These are phyloP conservation scores for Parthenolecanium corni DNA, from an alignment of 2,888 invertebrate genomes.

Conservation along the genomic window DNA sequence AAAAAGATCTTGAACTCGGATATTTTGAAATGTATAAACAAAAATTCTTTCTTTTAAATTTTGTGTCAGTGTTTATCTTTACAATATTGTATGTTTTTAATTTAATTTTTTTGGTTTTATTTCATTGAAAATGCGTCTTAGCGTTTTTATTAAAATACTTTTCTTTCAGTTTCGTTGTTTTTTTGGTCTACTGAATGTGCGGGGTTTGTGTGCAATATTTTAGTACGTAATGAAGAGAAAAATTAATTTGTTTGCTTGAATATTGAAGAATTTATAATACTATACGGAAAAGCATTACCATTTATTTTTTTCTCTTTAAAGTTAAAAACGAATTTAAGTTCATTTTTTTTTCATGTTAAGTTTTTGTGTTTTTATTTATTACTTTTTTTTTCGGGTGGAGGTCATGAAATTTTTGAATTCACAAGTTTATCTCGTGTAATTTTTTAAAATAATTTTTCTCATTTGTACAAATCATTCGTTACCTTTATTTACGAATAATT, in stretches of 20 bases:
- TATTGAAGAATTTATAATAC: background rate
- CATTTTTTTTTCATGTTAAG: too few relatives aligned
- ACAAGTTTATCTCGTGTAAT: background rate
- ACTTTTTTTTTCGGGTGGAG: background rate
- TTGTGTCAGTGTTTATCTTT: constrained; percentile 4
- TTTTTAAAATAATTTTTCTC: background rate
- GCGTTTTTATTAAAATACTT: too few relatives aligned
- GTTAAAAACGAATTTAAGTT: constrained; percentile 5
- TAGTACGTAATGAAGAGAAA: background rate
- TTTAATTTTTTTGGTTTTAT: too few relatives aligned
- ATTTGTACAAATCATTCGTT: constrained; percentile 7
- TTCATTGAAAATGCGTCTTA: too few relatives aligned
- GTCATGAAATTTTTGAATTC: background rate
- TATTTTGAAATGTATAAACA: too few relatives aligned
- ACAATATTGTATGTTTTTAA: background rate
- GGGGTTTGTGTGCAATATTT: background rate
- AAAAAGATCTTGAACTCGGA: too few relatives aligned
- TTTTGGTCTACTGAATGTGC: background rate
- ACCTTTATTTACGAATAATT: constrained; percentile 1
- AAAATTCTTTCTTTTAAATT: too few relatives aligned
- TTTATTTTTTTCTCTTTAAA: background rate
- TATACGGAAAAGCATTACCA: background rate
- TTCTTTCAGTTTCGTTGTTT: background rate
- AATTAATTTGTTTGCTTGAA: background rate
- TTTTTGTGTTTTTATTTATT: constrained; percentile 3